Percentiles rank a stretch among this genome's conserved stretches.
phyloP scores from a whole-genome alignment of 2,888 invertebrate genomes.

The Podotricha telesiphe region DNA sequence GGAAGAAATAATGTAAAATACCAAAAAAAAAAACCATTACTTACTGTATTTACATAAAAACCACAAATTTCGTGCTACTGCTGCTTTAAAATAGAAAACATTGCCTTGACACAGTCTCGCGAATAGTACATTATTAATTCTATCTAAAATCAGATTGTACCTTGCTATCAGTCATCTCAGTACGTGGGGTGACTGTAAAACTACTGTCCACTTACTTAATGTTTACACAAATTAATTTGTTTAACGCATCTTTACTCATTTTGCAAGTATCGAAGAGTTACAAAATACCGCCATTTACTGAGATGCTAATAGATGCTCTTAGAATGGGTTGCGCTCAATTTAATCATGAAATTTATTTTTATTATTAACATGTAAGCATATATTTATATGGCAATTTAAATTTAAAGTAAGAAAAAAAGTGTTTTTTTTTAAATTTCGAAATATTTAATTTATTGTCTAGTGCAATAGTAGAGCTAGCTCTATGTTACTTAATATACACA shows the following conservation, averaged over 20 bases:
- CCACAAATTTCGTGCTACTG: too few species aligned
- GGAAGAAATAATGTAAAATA: too few species aligned
- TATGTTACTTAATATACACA: too few species aligned
- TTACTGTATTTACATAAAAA: too few species aligned
- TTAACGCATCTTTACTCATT: slow-evolving; percentile 51
- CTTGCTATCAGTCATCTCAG: slow-evolving; percentile 36
- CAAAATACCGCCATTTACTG: slow-evolving; percentile 33
- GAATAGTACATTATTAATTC: slow-evolving; percentile 33
- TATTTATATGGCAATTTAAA: not conserved
- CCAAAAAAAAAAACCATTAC: too few species aligned
- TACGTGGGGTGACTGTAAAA: slow-evolving; percentile 35
- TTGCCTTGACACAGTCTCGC: slow-evolving; percentile 31
- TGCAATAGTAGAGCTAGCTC: too few species aligned
- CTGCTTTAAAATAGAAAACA: slow-evolving; percentile 1
- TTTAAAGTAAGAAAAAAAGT: not conserved
- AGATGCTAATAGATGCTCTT: slow-evolving; percentile 34
- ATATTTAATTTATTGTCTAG: too few species aligned
- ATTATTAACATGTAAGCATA: not conserved
- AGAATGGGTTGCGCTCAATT: slow-evolving; percentile 21
- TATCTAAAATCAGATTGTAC: slow-evolving; percentile 35
- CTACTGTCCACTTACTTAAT: slow-evolving; percentile 55
- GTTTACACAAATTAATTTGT: slow-evolving; percentile 65
- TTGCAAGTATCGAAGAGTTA: slow-evolving; percentile 40
- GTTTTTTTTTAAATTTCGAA: too few species aligned
- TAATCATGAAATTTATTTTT: slow-evolving; percentile 18